A percentile compares a stretch with the other conserved stretches of the same genome.
These are phyloP conservation scores for Drosophila rubida DNA, from an alignment of 2,888 invertebrate genomes.

Conservation along the genomic window DNA sequence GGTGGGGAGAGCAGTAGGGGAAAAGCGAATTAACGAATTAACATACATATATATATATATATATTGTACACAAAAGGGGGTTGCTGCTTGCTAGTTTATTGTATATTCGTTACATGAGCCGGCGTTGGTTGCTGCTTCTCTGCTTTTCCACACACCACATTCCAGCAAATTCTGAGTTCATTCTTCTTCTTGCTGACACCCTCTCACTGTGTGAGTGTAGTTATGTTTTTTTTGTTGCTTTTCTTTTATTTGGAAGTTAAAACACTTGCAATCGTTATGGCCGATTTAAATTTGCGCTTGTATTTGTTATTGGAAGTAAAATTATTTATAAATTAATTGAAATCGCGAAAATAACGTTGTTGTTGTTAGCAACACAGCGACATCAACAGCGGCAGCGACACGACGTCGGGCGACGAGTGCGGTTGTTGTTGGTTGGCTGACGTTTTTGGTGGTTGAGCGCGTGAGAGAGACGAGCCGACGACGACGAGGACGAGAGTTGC, in stretches of 20 bases:
- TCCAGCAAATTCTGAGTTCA: constrained; percentile 57
- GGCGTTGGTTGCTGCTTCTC: constrained; percentile 41
- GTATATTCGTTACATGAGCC: constrained; percentile 39
- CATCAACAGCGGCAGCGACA: constrained; percentile 33
- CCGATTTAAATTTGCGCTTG: constrained; percentile 33
- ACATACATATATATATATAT: constrained; percentile 27
- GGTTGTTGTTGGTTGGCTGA: constrained; percentile 43
- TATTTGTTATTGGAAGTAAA: constrained; percentile 46
- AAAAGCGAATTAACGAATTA: constrained; percentile 17
- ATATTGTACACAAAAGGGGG: constrained; percentile 19
- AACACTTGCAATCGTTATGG: constrained; percentile 37
- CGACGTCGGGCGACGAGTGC: constrained; percentile 49
- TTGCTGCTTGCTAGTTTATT: constrained; percentile 19
- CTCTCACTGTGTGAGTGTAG: constrained; percentile 36
- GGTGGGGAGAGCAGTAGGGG: constrained; percentile 1
- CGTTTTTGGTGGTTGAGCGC: constrained; percentile 66
- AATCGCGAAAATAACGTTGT: constrained; percentile 60
- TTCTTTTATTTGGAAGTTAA: constrained; percentile 37
- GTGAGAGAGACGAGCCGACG: constrained; percentile 35
- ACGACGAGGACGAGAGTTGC: constrained; percentile 58
- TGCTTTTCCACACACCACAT: constrained; percentile 63
- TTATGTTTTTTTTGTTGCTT: constrained; percentile 4
- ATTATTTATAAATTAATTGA: constrained; percentile 69
- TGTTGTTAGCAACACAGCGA: constrained; percentile 24
- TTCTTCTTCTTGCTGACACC: constrained; percentile 47